Conservation (phyloP, 2,797 vertebrate species). For the Cercopithecus diana region DNA sequence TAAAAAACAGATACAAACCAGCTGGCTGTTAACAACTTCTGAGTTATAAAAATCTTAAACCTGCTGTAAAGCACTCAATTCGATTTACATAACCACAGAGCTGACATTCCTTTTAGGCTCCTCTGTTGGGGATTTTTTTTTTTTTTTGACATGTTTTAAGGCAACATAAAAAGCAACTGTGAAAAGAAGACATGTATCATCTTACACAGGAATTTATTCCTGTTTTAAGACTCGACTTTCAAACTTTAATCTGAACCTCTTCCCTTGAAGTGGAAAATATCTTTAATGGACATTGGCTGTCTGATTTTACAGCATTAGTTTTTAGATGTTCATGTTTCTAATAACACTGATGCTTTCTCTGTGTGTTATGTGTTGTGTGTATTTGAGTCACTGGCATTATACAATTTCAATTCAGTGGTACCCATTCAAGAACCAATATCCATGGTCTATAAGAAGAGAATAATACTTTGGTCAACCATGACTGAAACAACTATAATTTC, state of each 20-base stretch:
- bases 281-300: conserved; percentile 78
- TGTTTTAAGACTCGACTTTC: conserved; percentile 82
- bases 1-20: conserved; percentile 92
- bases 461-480: conserved; percentile 71
- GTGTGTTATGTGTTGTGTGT: neutral
- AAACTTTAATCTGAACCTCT: conserved; percentile 82
- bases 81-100: conserved; percentile 91
- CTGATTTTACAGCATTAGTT: conserved; percentile 79
- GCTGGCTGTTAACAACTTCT: conserved; percentile 92
- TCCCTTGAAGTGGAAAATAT: conserved; percentile 79
- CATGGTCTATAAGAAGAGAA: conserved; percentile 47
- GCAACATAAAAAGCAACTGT: conserved; percentile 88
- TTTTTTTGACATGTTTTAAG: conserved; percentile 89
- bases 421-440: conserved; percentile 55
- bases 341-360: conserved; percentile 65
- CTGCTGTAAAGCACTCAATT: conserved; percentile 91
- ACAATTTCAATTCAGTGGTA: conserved; percentile 64
- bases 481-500: conserved; percentile 85
- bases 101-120: conserved; percentile 88
- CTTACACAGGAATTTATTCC: conserved; percentile 87
- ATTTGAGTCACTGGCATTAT: conserved; percentile 48
- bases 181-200: conserved; percentile 87
- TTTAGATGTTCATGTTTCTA: conserved; percentile 80
- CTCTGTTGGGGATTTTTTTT: conserved; percentile 86
- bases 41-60: conserved; percentile 93